These are phyloP conservation scores for Lagodon rhomboides DNA, from an alignment of 2,797 vertebrate genomes.

Conservation along the genomic window DNA sequence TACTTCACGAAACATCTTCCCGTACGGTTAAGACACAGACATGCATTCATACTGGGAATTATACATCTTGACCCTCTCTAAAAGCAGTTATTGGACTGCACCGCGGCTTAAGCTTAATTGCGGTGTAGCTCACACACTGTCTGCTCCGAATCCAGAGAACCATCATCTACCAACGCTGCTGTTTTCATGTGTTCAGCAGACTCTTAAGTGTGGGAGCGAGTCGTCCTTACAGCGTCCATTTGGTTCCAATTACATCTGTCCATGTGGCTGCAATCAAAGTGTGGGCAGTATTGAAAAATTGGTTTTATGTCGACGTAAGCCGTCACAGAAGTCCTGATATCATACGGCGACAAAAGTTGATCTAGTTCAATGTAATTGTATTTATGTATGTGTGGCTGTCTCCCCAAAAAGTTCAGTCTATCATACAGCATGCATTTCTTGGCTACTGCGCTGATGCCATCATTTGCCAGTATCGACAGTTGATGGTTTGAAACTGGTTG, in stretches of 20 bases:
- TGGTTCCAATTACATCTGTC: constrained; percentile 21
- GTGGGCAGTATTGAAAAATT: background rate
- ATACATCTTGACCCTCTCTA: background rate
- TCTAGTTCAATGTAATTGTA: too few relatives aligned
- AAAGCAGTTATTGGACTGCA: background rate
- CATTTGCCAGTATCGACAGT: too few relatives aligned
- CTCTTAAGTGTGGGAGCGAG: constrained; percentile 15
- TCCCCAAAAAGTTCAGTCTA: background rate
- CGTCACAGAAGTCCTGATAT: background rate
- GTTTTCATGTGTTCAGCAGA: constrained; percentile 1
- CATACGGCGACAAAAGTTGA: too few relatives aligned
- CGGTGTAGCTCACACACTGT: background rate
- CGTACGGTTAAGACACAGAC: constrained; percentile 1
- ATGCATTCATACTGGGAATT: background rate
- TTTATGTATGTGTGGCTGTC: background rate
- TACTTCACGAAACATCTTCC: constrained; percentile 16
- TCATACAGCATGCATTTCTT: background rate
- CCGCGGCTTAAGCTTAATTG: background rate
- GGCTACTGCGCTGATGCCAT: background rate
- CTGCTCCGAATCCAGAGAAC: background rate
- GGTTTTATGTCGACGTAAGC: background rate
- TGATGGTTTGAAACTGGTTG: background rate
- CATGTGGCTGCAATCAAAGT: constrained; percentile 30
- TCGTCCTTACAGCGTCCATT: background rate
- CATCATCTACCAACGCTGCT: background rate